These are phyloP conservation scores for Eumacrocentrus americanus DNA, from an alignment of 2,888 invertebrate species.

Conservation along the genomic window DNA sequence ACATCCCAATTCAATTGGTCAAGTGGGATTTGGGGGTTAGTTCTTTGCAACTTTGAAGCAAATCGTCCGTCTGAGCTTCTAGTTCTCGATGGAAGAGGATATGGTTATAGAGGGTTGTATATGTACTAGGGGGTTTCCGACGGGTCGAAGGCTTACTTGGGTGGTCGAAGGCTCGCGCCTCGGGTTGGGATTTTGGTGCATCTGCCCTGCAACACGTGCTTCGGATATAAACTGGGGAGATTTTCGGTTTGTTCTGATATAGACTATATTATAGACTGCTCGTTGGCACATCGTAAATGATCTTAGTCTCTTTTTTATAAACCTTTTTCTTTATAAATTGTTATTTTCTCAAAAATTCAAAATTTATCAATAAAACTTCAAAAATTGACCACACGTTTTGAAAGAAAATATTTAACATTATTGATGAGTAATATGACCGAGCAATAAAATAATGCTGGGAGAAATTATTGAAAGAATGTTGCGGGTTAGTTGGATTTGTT, in stretches of 20 bases:
- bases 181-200: constrained; percentile 47
- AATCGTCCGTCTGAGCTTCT: neutral
- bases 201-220: constrained; percentile 53
- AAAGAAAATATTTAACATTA: too few species aligned
- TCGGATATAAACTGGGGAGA: constrained; percentile 39
- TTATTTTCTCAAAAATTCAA: neutral
- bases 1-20: constrained; percentile 1
- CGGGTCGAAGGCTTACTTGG: constrained; percentile 25
- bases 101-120: neutral
- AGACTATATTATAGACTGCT: neutral
- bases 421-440: too few species aligned
- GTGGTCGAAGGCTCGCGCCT: constrained; percentile 34
- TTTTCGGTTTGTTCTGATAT: neutral
- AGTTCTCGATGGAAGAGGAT: neutral
- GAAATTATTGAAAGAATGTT: too few species aligned
- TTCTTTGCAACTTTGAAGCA: neutral
- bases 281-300: constrained; percentile 8
- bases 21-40: constrained; percentile 2
- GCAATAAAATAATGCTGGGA: too few species aligned
- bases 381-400: neutral
- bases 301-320: neutral
- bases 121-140: neutral
- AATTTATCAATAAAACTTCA: neutral
- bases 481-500: too few species aligned
- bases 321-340: neutral